Evolutionary conservation across 1,140 invertebrate genomes (phyloP).

Genomic region (Lucilia cuprina): DNA sequence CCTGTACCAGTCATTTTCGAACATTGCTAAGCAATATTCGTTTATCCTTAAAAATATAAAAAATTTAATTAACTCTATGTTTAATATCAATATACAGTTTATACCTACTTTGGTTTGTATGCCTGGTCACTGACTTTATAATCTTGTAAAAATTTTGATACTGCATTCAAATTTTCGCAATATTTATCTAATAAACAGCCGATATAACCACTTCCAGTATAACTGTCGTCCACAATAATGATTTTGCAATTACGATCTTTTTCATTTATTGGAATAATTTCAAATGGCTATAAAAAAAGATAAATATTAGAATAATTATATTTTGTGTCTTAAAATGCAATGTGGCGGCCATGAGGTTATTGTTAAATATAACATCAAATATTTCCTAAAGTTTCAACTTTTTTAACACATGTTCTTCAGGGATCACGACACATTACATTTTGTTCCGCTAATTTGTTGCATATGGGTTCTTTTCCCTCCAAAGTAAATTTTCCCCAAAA

Average conservation of each 20-base stretch:
- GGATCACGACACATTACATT: too few species aligned
- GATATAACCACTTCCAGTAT: conserved; percentile 45
- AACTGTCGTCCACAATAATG: conserved; percentile 46
- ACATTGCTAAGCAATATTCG: conserved; percentile 51
- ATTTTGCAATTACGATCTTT: conserved; percentile 43
- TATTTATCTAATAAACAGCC: conserved; percentile 46
- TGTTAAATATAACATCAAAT: too few species aligned
- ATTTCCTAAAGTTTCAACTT: too few species aligned
- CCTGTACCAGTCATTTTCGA: conserved; percentile 46
- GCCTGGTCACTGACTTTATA: conserved; percentile 37
- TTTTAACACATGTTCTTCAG: too few species aligned
- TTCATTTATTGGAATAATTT: conserved; percentile 20
- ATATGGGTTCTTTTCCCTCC: too few species aligned
- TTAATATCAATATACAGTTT: background rate
- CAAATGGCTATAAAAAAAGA: conserved; percentile 23
- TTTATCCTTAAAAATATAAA: conserved; percentile 39
- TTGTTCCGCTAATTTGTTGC: too few species aligned
- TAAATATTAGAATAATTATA: too few species aligned
- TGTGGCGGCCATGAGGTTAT: too few species aligned
- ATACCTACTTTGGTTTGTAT: conserved; percentile 48
- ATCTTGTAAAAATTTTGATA: conserved; percentile 39
- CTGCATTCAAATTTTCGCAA: conserved; percentile 37
- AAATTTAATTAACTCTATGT: background rate
- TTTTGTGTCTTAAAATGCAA: too few species aligned
- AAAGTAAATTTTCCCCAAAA: too few species aligned